A percentile compares a stretch with the other conserved stretches of the same genome.
Evolutionary conservation across 2,888 invertebrate genomes (phyloP).

Genomic region (Parascotia fuliginaria): DNA sequence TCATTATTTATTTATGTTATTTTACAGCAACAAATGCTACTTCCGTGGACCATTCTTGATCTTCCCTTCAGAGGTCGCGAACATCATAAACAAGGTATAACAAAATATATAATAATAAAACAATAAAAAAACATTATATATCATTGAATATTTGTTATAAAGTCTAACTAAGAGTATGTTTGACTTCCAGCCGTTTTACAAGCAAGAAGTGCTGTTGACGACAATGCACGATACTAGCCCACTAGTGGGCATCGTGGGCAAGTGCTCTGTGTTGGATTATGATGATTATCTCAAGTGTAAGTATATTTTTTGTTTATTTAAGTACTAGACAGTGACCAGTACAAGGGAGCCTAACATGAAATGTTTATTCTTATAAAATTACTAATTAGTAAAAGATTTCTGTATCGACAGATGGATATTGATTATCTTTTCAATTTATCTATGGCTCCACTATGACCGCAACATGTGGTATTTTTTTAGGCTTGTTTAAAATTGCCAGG

Average conservation of each 20-base stretch:
- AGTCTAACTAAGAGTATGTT: conserved; percentile 44
- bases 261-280: conserved; percentile 95
- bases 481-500: too few relatives aligned
- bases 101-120: neutral
- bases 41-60: conserved; percentile 98
- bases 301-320: conserved; percentile 70
- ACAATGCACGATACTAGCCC: conserved; percentile 96
- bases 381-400: too few relatives aligned
- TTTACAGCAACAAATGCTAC: conserved; percentile 93
- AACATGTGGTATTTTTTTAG: too few relatives aligned
- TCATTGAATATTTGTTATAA: conserved; percentile 2
- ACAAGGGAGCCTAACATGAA: too few relatives aligned
- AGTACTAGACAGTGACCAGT: too few relatives aligned
- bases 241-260: conserved; percentile 95
- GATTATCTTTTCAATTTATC: too few relatives aligned
- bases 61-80: conserved; percentile 94
- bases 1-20: conserved; percentile 21
- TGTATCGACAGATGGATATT: too few relatives aligned
- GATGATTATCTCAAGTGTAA: conserved; percentile 95
- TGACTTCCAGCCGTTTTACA: conserved; percentile 91
- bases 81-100: conserved; percentile 88
- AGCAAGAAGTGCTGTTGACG: conserved; percentile 96
- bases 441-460: too few relatives aligned
- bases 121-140: neutral
- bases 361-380: too few relatives aligned